phyloP scores from a whole-genome alignment of 2,797 vertebrate genomes.

The Coreius guichenoti region DNA sequence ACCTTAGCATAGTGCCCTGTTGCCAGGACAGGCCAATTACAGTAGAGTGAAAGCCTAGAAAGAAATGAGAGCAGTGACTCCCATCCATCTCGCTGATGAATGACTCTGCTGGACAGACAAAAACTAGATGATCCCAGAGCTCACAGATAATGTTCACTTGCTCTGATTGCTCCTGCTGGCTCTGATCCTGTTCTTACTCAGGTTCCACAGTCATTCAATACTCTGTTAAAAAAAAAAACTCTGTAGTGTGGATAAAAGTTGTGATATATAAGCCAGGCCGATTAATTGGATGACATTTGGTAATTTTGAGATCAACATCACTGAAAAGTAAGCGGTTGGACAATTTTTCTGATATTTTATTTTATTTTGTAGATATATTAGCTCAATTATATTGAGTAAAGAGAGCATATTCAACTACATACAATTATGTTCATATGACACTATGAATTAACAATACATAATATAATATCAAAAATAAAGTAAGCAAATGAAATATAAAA shows the following conservation, averaged over 20 bases:
- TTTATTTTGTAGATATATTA: neutral
- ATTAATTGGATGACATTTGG: neutral
- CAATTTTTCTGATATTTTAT: neutral
- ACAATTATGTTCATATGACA: neutral
- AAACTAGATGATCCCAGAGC: conserved; percentile 34
- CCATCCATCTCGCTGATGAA: conserved; percentile 46
- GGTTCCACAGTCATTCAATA: conserved; percentile 25
- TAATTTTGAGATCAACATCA: neutral
- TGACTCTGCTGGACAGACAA: conserved; percentile 23
- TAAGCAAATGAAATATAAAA: neutral
- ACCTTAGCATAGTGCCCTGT: conserved; percentile 17
- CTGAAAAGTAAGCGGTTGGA: neutral
- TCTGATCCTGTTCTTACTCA: conserved; percentile 44
- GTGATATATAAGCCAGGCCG: neutral
- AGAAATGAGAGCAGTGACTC: conserved; percentile 39
- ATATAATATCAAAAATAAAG: neutral
- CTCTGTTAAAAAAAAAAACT: neutral
- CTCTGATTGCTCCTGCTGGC: conserved; percentile 45
- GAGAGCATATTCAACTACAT: neutral
- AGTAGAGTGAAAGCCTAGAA: conserved; percentile 43
- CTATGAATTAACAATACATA: neutral
- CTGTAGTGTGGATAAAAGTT: neutral
- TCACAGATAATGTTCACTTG: conserved; percentile 31
- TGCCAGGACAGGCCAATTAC: conserved; percentile 32
- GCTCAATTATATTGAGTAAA: neutral